Conservation (phyloP, 2,797 vertebrate species). For the Podarcis siculus region DNA sequence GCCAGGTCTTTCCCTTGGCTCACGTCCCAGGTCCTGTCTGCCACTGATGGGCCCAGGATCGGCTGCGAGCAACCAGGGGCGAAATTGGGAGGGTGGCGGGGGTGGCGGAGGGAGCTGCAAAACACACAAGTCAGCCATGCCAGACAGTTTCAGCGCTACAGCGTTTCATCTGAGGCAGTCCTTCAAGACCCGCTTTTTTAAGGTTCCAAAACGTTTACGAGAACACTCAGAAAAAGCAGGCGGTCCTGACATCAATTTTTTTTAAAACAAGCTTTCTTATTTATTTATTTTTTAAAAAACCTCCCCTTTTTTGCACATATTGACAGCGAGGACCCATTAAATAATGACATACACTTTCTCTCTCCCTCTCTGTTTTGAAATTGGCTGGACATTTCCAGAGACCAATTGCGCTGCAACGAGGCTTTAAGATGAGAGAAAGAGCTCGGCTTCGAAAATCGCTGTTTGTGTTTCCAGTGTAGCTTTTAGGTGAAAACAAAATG, state of each 20-base stretch:
- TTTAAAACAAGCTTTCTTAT: background rate
- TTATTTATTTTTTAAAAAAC: background rate
- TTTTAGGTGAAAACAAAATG: background rate
- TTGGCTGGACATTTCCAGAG: background rate
- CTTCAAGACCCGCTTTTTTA: background rate
- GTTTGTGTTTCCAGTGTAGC: background rate
- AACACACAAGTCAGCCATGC: conserved; percentile 18
- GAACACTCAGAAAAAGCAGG: background rate
- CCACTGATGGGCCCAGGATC: conserved; percentile 18
- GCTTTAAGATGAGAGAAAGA: background rate
- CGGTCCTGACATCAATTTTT: background rate
- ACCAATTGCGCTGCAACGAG: background rate
- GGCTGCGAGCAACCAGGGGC: conserved; percentile 19
- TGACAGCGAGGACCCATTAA: background rate
- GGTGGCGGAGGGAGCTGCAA: background rate
- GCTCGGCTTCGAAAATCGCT: background rate
- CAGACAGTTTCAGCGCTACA: background rate
- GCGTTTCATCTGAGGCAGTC: background rate
- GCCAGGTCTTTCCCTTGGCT: conserved; percentile 49
- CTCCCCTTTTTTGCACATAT: background rate
- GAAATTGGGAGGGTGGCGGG: background rate
- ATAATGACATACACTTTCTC: background rate
- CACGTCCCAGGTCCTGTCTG: conserved; percentile 39
- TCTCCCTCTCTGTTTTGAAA: background rate
- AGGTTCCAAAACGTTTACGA: background rate